These are phyloP conservation scores for Adineta ricciae DNA, from an alignment of 2,888 invertebrate genomes.

Conservation along the genomic window DNA sequence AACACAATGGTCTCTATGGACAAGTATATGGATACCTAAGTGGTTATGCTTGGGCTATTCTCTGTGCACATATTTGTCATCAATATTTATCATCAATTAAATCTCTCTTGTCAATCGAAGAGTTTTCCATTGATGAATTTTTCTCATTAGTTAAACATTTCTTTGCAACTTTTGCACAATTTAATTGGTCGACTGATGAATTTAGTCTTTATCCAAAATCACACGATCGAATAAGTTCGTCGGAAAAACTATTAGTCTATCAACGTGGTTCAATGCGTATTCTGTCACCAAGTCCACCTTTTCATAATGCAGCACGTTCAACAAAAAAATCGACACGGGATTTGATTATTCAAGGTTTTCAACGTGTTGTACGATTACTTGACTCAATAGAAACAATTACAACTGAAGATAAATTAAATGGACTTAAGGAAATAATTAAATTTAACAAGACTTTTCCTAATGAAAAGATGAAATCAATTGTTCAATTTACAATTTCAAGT, in stretches of 20 bases:
- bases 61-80: background rate
- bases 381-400: background rate
- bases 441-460: background rate
- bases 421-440: background rate
- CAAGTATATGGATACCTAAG: background rate
- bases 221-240: background rate
- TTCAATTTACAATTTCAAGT: background rate
- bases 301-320: background rate
- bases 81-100: background rate
- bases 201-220: background rate
- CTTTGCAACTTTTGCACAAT: background rate
- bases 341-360: background rate
- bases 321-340: background rate
- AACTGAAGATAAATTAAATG: background rate
- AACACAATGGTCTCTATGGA: background rate
- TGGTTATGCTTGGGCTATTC: background rate
- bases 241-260: background rate
- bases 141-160: background rate
- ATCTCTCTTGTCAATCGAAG: background rate
- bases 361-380: background rate
- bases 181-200: background rate
- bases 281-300: background rate
- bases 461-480: background rate
- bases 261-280: background rate
- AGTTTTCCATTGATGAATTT: background rate